Percentiles rank a stretch among this genome's conserved stretches.
Conservation (phyloP, 2,888 invertebrate genomes). For the Aspidiotus destructor region DNA sequence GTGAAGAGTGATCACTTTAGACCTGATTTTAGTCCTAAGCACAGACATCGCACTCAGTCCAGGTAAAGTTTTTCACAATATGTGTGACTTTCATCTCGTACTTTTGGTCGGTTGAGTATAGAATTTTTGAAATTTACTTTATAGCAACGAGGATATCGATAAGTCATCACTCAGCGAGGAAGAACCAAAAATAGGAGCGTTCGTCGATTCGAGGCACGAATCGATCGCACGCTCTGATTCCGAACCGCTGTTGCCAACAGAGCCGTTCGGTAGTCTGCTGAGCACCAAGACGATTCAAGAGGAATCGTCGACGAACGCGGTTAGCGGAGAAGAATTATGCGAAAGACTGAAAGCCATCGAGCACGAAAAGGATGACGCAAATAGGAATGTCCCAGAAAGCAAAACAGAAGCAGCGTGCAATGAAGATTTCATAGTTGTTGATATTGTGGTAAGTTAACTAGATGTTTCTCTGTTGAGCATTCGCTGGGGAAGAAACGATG, state of each 20-base stretch:
- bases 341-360: slow-evolving; percentile 18
- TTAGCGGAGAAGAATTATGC: slow-evolving; percentile 5
- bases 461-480: not conserved
- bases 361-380: slow-evolving; percentile 18
- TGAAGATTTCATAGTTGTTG: slow-evolving; percentile 27
- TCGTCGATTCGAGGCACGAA: slow-evolving; percentile 55
- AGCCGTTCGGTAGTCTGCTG: slow-evolving; percentile 54
- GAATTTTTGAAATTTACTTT: slow-evolving; percentile 21
- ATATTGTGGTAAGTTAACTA: slow-evolving; percentile 21
- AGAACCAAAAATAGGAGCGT: slow-evolving; percentile 58
- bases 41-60: slow-evolving; percentile 9
- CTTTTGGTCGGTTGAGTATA: not conserved
- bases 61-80: slow-evolving; percentile 7
- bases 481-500: no score
- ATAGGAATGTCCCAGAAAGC: slow-evolving; percentile 11
- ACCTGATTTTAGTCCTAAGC: slow-evolving; percentile 21
- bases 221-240: slow-evolving; percentile 44
- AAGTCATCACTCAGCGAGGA: slow-evolving; percentile 56
- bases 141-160: slow-evolving; percentile 52
- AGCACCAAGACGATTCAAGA: not conserved
- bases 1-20: slow-evolving; percentile 82
- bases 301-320: slow-evolving; percentile 1
- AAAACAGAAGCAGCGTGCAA: slow-evolving; percentile 20
- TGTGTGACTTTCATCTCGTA: no score
- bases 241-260: slow-evolving; percentile 50